Evolutionary conservation across 2,797 vertebrate genomes (phyloP).

Genomic region (Myiotriccus ornatus): DNA sequence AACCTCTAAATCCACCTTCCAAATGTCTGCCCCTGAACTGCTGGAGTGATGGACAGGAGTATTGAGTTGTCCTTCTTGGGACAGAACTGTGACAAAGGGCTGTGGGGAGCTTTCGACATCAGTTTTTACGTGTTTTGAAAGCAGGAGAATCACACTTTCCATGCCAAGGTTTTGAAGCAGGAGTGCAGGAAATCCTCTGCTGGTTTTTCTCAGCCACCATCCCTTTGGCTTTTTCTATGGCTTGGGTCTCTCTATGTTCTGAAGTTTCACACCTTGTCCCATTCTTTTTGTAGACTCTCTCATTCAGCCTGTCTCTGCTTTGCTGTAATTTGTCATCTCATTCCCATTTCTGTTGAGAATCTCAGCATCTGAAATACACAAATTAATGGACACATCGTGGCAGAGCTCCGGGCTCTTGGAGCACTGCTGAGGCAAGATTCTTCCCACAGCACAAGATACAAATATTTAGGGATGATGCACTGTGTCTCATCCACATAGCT

Average conservation of each 20-base stretch:
- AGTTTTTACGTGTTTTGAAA: background rate
- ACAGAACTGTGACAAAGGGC: background rate
- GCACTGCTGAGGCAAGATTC: background rate
- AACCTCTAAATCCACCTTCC: slow-evolving; percentile 37
- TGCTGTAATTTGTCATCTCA: background rate
- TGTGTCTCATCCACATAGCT: too few relatives aligned
- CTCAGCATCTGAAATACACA: background rate
- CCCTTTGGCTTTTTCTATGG: background rate
- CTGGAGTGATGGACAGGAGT: background rate
- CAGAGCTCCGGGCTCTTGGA: background rate
- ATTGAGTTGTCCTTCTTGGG: background rate
- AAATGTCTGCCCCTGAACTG: slow-evolving; percentile 7
- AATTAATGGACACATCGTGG: accelerated
- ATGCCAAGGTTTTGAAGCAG: background rate
- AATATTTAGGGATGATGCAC: background rate
- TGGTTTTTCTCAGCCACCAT: background rate
- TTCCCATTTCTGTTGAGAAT: background rate
- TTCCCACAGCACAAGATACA: background rate
- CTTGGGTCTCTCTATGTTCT: background rate
- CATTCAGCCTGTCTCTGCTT: background rate
- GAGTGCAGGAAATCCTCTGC: background rate
- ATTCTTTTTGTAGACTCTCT: background rate
- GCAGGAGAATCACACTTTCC: background rate
- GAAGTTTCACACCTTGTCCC: background rate
- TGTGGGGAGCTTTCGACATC: background rate